A percentile compares a stretch with the other conserved stretches of the same genome.
Conservation (phyloP, 2,888 invertebrate genomes). For the Megalurothrips usitatus region DNA sequence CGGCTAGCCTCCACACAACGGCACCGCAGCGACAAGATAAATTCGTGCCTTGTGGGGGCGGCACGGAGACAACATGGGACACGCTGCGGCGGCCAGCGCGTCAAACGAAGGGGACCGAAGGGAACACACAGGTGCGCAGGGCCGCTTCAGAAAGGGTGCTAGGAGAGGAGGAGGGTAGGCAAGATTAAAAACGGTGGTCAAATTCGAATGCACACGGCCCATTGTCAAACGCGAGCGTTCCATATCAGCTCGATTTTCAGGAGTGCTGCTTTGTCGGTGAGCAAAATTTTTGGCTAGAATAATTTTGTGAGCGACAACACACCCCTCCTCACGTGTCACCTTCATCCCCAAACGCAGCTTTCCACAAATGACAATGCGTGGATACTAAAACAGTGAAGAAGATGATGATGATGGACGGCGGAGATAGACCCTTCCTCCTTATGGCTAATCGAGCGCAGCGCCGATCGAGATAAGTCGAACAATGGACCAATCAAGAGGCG, state of each 20-base stretch:
- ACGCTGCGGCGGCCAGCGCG: neutral
- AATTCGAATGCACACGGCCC: no score
- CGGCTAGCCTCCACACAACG: neutral
- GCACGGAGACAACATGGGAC: conserved; percentile 2
- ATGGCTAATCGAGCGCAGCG: conserved; percentile 19
- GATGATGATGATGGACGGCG: neutral
- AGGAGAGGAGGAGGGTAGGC: no score
- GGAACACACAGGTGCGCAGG: neutral
- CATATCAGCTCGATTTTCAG: no score
- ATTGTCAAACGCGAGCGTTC: no score
- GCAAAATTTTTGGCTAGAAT: no score
- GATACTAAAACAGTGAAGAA: no score
- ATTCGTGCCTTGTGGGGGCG: neutral
- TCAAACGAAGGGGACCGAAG: neutral
- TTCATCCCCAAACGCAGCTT: no score
- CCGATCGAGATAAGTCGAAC: conserved; percentile 22
- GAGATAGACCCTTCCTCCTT: neutral
- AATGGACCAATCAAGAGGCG: conserved; percentile 7
- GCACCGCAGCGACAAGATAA: conserved; percentile 13
- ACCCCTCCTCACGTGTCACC: no score
- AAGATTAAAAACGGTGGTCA: no score
- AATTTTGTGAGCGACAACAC: no score
- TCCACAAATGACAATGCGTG: no score
- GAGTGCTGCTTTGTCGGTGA: no score
- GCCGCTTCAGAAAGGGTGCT: neutral